Percentiles rank a stretch among this genome's conserved stretches.
phyloP scores from a whole-genome alignment of 2,888 invertebrate genomes.

The Rhorus exstirpatorius region DNA sequence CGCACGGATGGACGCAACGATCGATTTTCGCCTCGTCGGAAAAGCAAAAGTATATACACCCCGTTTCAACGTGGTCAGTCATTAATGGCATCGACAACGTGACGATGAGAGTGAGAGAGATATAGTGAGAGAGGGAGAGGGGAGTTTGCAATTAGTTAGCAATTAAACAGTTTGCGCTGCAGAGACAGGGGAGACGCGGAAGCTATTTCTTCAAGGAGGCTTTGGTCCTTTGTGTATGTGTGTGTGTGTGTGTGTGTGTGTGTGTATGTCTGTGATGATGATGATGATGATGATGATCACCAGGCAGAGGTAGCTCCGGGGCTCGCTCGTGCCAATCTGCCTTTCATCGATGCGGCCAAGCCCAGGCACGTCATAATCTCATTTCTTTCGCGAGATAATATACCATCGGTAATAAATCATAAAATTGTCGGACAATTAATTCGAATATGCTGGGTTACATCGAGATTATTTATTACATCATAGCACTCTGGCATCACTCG shows the following conservation, averaged over 20 bases:
- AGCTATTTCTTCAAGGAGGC: slow-evolving; percentile 58
- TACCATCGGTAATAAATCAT: slow-evolving; percentile 54
- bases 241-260: not conserved
- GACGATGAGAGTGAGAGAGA: slow-evolving; percentile 41
- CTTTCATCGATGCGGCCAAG: slow-evolving; percentile 41
- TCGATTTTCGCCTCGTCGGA: slow-evolving; percentile 53
- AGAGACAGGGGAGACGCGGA: slow-evolving; percentile 47
- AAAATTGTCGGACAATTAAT: slow-evolving; percentile 63
- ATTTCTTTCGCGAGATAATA: slow-evolving; percentile 53
- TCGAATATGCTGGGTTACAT: slow-evolving; percentile 44
- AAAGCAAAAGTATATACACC: slow-evolving; percentile 19
- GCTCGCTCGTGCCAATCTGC: slow-evolving; percentile 64
- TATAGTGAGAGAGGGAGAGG: slow-evolving; percentile 7
- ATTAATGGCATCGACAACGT: slow-evolving; percentile 61
- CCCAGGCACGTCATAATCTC: slow-evolving; percentile 54
- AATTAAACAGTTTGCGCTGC: slow-evolving; percentile 62
- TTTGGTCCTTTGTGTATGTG: not conserved
- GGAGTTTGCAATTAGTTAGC: slow-evolving; percentile 64
- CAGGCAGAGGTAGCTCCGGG: slow-evolving; percentile 29
- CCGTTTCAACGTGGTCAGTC: slow-evolving; percentile 26
- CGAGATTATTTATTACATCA: slow-evolving; percentile 52
- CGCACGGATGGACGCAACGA: slow-evolving; percentile 47
- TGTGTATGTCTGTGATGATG: slow-evolving; percentile 10
- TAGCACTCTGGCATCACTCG: not conserved
- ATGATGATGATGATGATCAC: slow-evolving; percentile 31